Evolutionary conservation across 2,888 invertebrate species (phyloP), one percentile per base, ranked within the genome.

Genomic region (Epinotia ramella): DNA sequence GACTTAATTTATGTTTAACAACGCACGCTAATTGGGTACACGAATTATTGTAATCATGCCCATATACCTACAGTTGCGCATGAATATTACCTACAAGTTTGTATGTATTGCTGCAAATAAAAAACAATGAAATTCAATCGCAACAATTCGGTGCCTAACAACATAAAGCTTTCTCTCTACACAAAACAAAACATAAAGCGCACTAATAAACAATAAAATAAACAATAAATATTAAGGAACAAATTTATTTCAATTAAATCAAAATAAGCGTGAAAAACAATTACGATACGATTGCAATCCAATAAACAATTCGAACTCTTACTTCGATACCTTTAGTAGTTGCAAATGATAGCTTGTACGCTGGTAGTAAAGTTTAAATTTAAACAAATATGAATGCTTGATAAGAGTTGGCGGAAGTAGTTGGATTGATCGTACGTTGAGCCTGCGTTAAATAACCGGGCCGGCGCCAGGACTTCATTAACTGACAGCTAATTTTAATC

Each of bases 191-290:
- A 57, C 49, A 70, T 16, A 71, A 63, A 57, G 69, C 78, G 65
- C 74, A 79, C 79, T 80, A 82, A 81, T 81, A 82, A 84, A 80
- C 79, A 82, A 81, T 80, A 82, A 87, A 84, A 86, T 87, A 86
- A 88, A 88, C 85, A 89, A 86, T 87, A 88, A 89, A 89, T 84
- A 87, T 85, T 83, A 87, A 88, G 88, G 86, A 87, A 87, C 87
- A 87, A 89, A 92, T 92, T 91, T 90, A 91, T 91, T 89, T 88
- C 91, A 92, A 93, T 92, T 89, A 89, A 84, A 83, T 81, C 83
- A 80, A 89, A 91, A 92, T 91, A 88, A 91, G 90, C 93, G 92
- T 93, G 93, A 92, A 93, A 93, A 91, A 91, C 91, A 93, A 93
- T 93, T 93, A 93, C 65, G 60, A 75, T 71, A 65, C 65, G 64